Evolutionary conservation across 2,888 invertebrate genomes (phyloP).

Genomic region (Parnassius apollo): DNA sequence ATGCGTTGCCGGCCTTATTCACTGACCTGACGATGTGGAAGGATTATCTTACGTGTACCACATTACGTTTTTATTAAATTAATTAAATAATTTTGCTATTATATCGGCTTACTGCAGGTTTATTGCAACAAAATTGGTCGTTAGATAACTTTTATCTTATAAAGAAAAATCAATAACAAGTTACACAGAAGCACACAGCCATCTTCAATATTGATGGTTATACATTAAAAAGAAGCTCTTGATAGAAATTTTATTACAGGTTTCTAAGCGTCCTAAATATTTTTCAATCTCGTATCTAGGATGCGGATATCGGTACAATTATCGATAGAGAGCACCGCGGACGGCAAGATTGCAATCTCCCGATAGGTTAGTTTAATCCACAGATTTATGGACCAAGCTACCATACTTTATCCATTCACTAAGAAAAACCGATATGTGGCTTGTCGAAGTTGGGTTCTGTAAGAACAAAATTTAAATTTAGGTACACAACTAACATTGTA

Average conservation of each 20-base stretch:
- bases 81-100: too few relatives aligned
- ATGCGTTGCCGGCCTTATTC: too few relatives aligned
- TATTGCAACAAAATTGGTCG: too few relatives aligned
- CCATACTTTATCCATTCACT: constrained; percentile 61
- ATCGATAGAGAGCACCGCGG: constrained; percentile 62
- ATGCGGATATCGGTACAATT: constrained; percentile 71
- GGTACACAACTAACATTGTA: too few relatives aligned
- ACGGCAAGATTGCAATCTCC: constrained; percentile 68
- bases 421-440: constrained; percentile 50
- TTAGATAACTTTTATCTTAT: too few relatives aligned
- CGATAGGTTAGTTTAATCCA: constrained; percentile 73
- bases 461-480: too few relatives aligned
- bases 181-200: constrained; percentile 9
- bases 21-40: too few relatives aligned
- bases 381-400: constrained; percentile 68
- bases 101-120: too few relatives aligned
- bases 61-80: too few relatives aligned
- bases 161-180: constrained; percentile 4
- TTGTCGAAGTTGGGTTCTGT: neutral
- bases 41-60: too few relatives aligned
- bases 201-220: constrained; percentile 18
- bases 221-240: constrained; percentile 10
- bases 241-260: constrained; percentile 27
- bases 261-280: constrained; percentile 28
- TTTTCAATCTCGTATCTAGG: constrained; percentile 42